Evolutionary conservation across 2,888 invertebrate genomes (phyloP).

Genomic region (Drosophila incognita): DNA sequence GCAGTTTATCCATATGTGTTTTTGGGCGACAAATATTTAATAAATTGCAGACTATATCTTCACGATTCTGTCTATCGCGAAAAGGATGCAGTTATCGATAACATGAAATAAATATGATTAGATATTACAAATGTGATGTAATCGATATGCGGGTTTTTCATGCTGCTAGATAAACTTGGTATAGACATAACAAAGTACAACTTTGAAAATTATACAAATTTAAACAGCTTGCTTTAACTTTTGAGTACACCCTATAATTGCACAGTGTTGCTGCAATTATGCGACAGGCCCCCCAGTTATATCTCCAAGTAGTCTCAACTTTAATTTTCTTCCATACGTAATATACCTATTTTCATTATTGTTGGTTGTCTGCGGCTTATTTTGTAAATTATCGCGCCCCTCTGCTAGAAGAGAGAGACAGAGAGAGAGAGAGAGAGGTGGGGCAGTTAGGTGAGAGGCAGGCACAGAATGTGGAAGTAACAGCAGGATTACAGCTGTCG

Average conservation of each 20-base stretch:
- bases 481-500: conserved; percentile 56
- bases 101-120: background rate
- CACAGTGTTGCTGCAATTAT: background rate
- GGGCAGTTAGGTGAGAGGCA: conserved; percentile 20
- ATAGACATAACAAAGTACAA: background rate
- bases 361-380: conserved; percentile 70
- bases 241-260: background rate
- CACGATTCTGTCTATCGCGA: background rate
- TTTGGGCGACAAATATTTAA: background rate
- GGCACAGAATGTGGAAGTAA: conserved; percentile 31
- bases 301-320: conserved; percentile 10
- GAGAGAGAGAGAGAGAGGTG: background rate
- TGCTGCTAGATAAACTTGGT: background rate
- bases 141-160: background rate
- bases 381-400: conserved; percentile 67
- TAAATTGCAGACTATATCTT: background rate
- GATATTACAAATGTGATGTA: background rate
- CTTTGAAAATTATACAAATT: background rate
- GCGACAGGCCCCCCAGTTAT: conserved; percentile 11
- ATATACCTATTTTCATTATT: conserved; percentile 29
- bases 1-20: background rate
- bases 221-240: background rate
- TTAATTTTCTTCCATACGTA: conserved; percentile 17
- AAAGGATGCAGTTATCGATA: background rate
- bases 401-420: background rate